These are phyloP conservation scores for Ictalurus furcatus DNA, from an alignment of 2,113 vertebrate species.

Conservation along the genomic window DNA sequence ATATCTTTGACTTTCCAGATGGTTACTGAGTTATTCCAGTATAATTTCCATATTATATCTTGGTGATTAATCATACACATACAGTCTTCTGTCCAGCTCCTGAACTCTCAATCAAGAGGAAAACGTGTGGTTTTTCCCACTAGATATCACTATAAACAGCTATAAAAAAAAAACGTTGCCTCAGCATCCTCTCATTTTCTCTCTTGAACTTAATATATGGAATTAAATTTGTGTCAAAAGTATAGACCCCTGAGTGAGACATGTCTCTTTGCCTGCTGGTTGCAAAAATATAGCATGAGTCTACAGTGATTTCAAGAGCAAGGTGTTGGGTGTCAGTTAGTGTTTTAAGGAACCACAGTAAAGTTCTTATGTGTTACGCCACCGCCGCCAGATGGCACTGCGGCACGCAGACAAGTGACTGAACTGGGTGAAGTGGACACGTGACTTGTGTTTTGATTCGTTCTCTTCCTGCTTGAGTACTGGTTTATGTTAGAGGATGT, in stretches of 20 bases:
- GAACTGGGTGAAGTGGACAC: too few species aligned
- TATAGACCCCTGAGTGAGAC: background rate
- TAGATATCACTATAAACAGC: background rate
- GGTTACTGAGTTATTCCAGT: background rate
- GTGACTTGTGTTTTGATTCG: too few species aligned
- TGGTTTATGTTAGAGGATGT: too few species aligned
- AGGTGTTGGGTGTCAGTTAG: background rate
- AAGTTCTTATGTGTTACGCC: too few species aligned
- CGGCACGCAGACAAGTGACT: too few species aligned
- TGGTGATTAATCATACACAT: background rate
- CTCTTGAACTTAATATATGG: background rate
- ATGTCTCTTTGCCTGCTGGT: background rate
- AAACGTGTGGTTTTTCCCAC: background rate
- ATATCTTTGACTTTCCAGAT: background rate
- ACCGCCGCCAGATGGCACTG: too few species aligned
- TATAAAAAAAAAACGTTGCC: background rate
- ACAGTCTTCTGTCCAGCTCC: background rate
- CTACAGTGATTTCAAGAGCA: background rate
- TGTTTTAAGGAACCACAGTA: too few species aligned
- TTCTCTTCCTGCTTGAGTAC: too few species aligned
- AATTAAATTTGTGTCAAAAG: background rate
- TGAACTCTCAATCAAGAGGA: background rate
- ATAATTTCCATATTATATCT: background rate
- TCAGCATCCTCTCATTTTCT: background rate
- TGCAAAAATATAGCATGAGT: background rate